Base-by-base conservation (phyloP, 2,797 vertebrate genomes). In the Alcedo quadribrachys region DNA sequence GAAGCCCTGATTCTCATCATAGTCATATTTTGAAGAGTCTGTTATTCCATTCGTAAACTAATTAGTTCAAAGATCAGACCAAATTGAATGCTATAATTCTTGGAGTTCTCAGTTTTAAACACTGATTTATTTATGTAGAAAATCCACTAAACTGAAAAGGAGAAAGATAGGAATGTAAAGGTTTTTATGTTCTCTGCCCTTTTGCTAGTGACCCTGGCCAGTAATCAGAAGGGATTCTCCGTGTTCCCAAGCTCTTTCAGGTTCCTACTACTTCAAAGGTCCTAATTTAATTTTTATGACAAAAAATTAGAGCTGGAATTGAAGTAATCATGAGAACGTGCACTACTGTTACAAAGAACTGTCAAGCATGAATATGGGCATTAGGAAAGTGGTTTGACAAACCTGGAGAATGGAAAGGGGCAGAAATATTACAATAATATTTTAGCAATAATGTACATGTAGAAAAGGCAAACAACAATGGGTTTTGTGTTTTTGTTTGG, bases 281-380 rank as follows among this genome's bases (percentile, higher is more conserved):
- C 2, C 6, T 62, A 28, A 73, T 68, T 58, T 57, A 27, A 13
- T 63, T 74, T 87, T 80, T 65, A 27, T 8, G 19, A 35, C 5
- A 70, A 53, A 79, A 85, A 45, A 15, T 15, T 15, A 32, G 25
- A 74, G 18, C 3, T 51, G 32, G 33, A 81, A 70, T 5, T 53
- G 71, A 88, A 93, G 50, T 22, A 70, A 46, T 21, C 18, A 25
- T 20, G 12, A 82, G 9, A n/a, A 57, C 19, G 28, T 1, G 1
- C 15, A 28, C 11, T 68, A 11, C n/a, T 58, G 11, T 66, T 71
- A 43, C 51, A 61, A 94, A 35, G 35, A 35, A 70, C 5, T 37
- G 50, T 24, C 9, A 33, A 77, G 20, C 22, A 51, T n/a, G 67
- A 82, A 77, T 45, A 57, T 0, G 0, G 5, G 12, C 5, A 0